Evolutionary conservation across 2,113 vertebrate genomes (phyloP).

Genomic region (Pachyramphus minor): DNA sequence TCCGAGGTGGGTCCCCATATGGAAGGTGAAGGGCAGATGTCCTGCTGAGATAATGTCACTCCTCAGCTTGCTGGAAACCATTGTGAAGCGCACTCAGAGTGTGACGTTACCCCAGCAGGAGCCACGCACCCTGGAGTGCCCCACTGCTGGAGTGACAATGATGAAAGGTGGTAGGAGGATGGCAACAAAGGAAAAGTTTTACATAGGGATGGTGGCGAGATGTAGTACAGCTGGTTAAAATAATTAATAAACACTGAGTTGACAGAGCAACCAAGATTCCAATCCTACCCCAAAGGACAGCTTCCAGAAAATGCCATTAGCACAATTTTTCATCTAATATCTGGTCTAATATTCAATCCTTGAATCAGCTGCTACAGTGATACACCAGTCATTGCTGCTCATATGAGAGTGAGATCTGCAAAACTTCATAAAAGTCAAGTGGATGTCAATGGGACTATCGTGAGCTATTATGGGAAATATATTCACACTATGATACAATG

Average conservation of each 20-base stretch:
- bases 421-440: slow-evolving; percentile 68
- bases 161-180: background rate
- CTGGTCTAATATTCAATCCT: background rate
- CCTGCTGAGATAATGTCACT: slow-evolving; percentile 69
- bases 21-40: slow-evolving; percentile 50
- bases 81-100: slow-evolving; percentile 32
- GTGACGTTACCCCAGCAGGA: slow-evolving; percentile 21
- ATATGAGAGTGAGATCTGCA: background rate
- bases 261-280: background rate
- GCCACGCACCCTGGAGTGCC: background rate
- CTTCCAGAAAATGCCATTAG: background rate
- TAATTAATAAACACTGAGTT: background rate
- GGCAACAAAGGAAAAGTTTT: slow-evolving; percentile 4
- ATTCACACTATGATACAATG: slow-evolving; percentile 56
- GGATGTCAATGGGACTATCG: slow-evolving; percentile 54
- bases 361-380: background rate
- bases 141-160: slow-evolving; percentile 7
- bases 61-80: slow-evolving; percentile 46
- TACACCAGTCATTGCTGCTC: background rate
- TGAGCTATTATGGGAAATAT: slow-evolving; percentile 55
- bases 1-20: slow-evolving; percentile 6
- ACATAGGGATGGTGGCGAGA: background rate
- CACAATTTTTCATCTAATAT: background rate
- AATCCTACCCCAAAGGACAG: background rate
- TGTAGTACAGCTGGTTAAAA: slow-evolving; percentile 4